Percentiles rank a stretch among this genome's conserved stretches.
Evolutionary conservation across 2,113 vertebrate genomes (phyloP).

Genomic region (Chaetura pelagica): DNA sequence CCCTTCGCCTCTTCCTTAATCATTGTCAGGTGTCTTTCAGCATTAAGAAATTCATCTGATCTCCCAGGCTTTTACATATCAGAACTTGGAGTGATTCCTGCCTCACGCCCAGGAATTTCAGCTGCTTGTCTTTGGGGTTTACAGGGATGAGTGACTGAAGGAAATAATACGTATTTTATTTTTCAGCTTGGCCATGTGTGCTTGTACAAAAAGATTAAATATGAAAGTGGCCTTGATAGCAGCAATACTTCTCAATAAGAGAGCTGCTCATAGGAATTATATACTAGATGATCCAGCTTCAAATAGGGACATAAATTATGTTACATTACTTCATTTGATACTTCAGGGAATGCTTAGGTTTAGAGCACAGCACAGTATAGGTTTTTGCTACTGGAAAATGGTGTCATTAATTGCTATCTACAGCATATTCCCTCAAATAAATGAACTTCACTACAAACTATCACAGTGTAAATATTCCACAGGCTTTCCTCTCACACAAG

Average conservation of each 20-base stretch:
- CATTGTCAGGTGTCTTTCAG: neutral
- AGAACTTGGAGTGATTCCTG: conserved; percentile 1
- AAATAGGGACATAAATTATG: neutral
- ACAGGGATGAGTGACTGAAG: neutral
- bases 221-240: neutral
- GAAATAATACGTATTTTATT: neutral
- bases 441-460: neutral
- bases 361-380: neutral
- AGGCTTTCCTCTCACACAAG: neutral
- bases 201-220: neutral
- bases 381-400: neutral
- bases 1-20: neutral
- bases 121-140: conserved; percentile 1
- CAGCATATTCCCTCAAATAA: neutral
- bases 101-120: neutral
- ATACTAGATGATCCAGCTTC: neutral
- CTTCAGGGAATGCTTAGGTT: neutral
- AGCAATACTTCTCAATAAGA: conserved; percentile 3
- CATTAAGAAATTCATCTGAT: neutral
- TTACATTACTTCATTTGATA: neutral
- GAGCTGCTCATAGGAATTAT: neutral
- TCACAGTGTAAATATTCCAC: neutral
- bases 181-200: neutral
- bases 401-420: neutral
- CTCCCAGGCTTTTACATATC: neutral